phyloP scores from a whole-genome alignment of 2,888 invertebrate species.

The Myopa tessellatipennis region DNA sequence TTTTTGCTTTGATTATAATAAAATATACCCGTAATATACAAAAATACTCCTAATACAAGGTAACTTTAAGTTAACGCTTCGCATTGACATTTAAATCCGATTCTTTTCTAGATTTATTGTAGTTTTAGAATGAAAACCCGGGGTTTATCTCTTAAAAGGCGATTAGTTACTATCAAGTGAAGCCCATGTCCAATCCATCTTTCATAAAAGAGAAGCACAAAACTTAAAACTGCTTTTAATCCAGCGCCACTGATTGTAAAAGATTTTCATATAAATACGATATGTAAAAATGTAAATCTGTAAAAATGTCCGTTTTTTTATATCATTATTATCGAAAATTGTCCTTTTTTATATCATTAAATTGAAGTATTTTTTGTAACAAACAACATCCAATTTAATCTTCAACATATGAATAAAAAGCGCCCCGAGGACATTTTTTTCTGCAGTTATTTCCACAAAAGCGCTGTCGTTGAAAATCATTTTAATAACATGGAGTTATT shows the following conservation, averaged over 20 bases:
- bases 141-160: too few relatives aligned
- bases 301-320: too few relatives aligned
- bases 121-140: too few relatives aligned
- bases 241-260: too few relatives aligned
- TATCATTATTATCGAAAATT: background rate
- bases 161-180: too few relatives aligned
- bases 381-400: background rate
- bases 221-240: too few relatives aligned
- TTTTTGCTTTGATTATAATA: background rate
- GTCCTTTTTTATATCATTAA: too few relatives aligned
- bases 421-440: constrained; percentile 5
- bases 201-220: too few relatives aligned
- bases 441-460: constrained; percentile 23
- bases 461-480: constrained; percentile 29
- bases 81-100: background rate
- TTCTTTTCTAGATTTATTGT: too few relatives aligned
- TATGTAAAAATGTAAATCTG: too few relatives aligned
- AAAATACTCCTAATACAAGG: background rate
- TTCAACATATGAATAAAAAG: background rate
- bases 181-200: too few relatives aligned
- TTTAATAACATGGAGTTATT: constrained; percentile 34
- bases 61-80: background rate
- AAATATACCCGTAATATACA: background rate
- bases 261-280: too few relatives aligned
- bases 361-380: background rate